These are phyloP conservation scores for Drosophila incognita DNA, from an alignment of 2,888 invertebrate species.

Conservation along the genomic window DNA sequence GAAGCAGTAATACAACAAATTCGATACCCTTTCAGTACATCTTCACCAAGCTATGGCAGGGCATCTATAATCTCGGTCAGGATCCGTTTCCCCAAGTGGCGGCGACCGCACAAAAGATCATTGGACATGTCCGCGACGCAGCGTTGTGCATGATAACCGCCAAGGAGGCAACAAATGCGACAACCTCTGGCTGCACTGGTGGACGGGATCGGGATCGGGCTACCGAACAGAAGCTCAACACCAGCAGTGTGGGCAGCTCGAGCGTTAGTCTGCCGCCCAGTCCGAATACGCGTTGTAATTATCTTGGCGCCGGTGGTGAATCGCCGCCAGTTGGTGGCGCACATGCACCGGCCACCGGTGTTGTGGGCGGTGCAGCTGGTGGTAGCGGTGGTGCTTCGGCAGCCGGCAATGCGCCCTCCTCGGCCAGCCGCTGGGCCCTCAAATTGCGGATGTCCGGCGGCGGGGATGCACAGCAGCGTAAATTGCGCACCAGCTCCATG, in stretches of 20 bases:
- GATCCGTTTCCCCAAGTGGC: constrained; percentile 96
- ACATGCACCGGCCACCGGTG: constrained; percentile 15
- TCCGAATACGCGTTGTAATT: constrained; percentile 86
- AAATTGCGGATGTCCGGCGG: constrained; percentile 60
- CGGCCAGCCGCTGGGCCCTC: constrained; percentile 55
- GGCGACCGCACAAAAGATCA: constrained; percentile 91
- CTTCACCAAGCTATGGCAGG: constrained; percentile 95
- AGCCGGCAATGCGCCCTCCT: neutral
- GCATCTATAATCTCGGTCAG: constrained; percentile 90
- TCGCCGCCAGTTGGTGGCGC: constrained; percentile 42
- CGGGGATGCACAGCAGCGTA: constrained; percentile 71
- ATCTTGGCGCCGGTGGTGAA: constrained; percentile 76
- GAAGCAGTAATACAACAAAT: constrained; percentile 48
- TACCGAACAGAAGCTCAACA: constrained; percentile 66
- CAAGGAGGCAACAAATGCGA: constrained; percentile 83
- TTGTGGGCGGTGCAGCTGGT: constrained; percentile 6
- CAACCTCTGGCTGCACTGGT: constrained; percentile 19
- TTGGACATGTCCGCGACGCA: constrained; percentile 91
- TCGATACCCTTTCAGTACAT: constrained; percentile 87
- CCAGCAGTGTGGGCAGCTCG: constrained; percentile 77
- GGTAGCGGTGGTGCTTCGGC: neutral
- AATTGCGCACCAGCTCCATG: constrained; percentile 83
- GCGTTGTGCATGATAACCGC: constrained; percentile 83
- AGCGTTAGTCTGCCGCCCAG: constrained; percentile 88
- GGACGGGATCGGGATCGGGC: constrained; percentile 34